Base-by-base conservation (phyloP, 1,140 invertebrate species). In the Atta texana region DNA sequence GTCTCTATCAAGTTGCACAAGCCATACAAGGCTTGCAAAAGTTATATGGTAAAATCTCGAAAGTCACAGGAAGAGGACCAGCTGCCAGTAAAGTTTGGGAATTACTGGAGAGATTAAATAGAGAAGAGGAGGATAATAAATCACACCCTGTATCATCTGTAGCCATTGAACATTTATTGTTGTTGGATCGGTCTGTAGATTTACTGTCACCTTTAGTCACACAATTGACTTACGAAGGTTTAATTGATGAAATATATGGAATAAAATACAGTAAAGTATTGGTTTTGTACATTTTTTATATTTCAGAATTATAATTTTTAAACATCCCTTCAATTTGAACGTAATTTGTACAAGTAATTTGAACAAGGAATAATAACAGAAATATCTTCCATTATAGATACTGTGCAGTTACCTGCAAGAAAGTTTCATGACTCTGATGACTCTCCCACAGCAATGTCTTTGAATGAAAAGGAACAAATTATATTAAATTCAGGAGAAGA, bases 221-320 rank as follows among this genome's bases (percentile, higher is more conserved):
- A 0, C 99, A 99, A 92, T 96, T 99, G 21, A 99, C 99, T 0
- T 99, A 99, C 93, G 99, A 99, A 95, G 99, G 99, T 21, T 95
- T 99, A 14, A 98, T 99, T 90, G 99, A 99, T 96, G 98, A 98
- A 95, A 96, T 98, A 88, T 98, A 97, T 95, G 96, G 96, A 49
- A 97, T 98, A 66, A 96, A 96, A 92, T 96, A 96, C 89, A 97
- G 97, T 97, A 94, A 96, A 96, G 92, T 92, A 85, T 87, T 6
- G 28, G 28, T 34, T 44, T 69, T 21, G 16, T 68, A 51, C 28
- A 21, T 64, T 77, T 49, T 85, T 3, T 74, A 1, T 76, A 49
- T 49, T 55, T 59, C 6, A 6, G 39, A 18, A 81, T 69, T 69
- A 5, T 14, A 57, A 24, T 61, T 59, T 21, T 53, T 14, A 49